Percentiles rank a stretch among this genome's conserved stretches.
Conservation (phyloP, 2,797 vertebrate species). For the Alectoris magna region DNA sequence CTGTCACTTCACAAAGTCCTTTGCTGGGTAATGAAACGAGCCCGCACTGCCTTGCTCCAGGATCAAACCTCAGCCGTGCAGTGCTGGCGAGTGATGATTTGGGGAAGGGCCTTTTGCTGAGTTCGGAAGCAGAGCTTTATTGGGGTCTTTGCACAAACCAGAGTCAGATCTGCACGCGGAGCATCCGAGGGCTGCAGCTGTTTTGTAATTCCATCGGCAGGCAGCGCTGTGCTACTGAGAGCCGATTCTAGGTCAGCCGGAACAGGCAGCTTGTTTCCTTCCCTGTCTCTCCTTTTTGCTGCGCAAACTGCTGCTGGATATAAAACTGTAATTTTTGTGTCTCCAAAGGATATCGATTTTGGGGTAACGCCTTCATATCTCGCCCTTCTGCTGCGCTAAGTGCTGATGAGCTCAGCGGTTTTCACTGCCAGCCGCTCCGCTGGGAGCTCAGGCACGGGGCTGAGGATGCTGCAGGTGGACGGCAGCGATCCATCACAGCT, state of each 20-base stretch:
- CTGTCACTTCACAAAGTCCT: neutral
- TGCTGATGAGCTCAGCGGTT: constrained; percentile 28
- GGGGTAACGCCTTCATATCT: neutral
- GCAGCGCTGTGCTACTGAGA: constrained; percentile 72
- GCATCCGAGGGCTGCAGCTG: constrained; percentile 54
- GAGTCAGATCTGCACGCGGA: neutral
- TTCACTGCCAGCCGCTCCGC: neutral
- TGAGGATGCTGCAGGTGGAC: neutral
- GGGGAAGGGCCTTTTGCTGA: neutral
- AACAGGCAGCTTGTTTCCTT: constrained; percentile 24
- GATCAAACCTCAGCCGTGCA: neutral
- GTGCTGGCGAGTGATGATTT: neutral
- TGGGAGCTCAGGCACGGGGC: neutral
- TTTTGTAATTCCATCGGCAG: constrained; percentile 66
- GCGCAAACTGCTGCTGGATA: neutral
- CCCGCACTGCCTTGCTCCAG: neutral
- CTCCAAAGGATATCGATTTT: constrained; percentile 20
- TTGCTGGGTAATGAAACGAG: neutral
- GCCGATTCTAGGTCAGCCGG: constrained; percentile 70
- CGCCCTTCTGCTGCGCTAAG: neutral
- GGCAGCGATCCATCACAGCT: neutral
- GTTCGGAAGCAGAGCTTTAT: neutral
- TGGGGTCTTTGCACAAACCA: neutral
- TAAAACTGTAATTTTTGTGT: neutral
- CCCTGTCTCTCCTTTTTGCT: neutral